Base-by-base conservation (phyloP, 1,140 invertebrate species). In the Tenebrio molitor region DNA sequence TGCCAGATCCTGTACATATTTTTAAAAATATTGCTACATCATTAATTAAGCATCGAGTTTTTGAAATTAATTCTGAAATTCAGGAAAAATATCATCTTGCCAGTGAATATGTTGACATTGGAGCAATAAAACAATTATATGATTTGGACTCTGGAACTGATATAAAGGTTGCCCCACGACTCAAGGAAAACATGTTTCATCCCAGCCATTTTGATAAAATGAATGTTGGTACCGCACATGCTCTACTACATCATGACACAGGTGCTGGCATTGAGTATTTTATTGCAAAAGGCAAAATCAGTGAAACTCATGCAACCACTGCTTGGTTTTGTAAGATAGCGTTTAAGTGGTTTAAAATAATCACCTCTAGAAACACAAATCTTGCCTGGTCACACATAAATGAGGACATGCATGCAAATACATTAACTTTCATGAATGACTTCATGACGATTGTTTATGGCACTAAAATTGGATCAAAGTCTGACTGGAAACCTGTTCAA, bases 11-110 rank as follows among this genome's bases (percentile, higher is more conserved):
- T 16, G 46, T 53, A 10, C 0, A 0, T 16, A 16, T 53, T 10
- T 53, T 53, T 29, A 53, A 53, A 53, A 53, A 53, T 53, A 8
- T 53, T 23, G 46, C 46, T 10, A 12, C 10, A 5, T 3, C 46
- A 5, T 29, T 53, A 2, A 53, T 16, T 5, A 53, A 15, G 17
- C 6, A 29, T 53, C 12, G 5, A 2, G 3, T 5, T n/a, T n/a
- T n/a, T n/a, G n/a, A n/a, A n/a, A 53, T 53, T 5, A 8, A 53
- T 17, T 5, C 15, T 53, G 4, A 5, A 53, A 17, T 53, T 53
- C 3, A 5, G 15, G 4, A 53, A 53, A 5, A 29, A 15, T 53
- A 15, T 53, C 3, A 29, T 15, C 17, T 53, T 2, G 7, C 46
- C 10, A 5, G 17, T 8, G 12, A 53, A 4, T 3, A 23, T 15